Conservation (phyloP, 2,113 vertebrate genomes). For the human (Homo sapiens) region GRCh38 chr7:27372501-27373000, state of each 20-base stretch:
- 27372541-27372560: background rate
- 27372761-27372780: background rate
- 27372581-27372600: background rate
- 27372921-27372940: background rate
- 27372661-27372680: background rate
- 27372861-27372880: background rate
- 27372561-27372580: background rate
- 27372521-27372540: background rate
- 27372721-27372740: background rate
- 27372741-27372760: background rate
- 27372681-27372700: background rate
- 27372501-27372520: background rate
- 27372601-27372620: background rate
- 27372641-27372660: no score
- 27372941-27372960: background rate
- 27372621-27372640: background rate
- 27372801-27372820: background rate
- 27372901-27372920: background rate
- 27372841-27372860: background rate
- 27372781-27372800: background rate
- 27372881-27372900: background rate
- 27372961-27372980: background rate
- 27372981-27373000: background rate
- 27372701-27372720: background rate
- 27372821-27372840: no score